Base-by-base conservation (phyloP, 2,888 invertebrate genomes). In the Lucinisca nassula region DNA sequence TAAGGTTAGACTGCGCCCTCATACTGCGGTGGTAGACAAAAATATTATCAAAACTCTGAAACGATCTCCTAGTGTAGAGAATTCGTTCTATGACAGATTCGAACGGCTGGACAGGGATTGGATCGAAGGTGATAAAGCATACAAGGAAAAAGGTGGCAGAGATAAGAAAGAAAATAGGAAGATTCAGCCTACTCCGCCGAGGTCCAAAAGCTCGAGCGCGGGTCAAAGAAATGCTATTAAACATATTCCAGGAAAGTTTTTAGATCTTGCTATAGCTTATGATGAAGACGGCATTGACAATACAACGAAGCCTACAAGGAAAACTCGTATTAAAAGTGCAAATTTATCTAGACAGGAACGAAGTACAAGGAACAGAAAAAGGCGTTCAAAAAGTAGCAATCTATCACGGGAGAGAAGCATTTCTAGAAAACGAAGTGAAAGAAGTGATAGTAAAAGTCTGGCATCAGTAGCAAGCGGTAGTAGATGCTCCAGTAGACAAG, bases 51-150 rank as follows among this genome's bases (percentile, higher is more conserved):
- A 83, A 38, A 79, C 89, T 10, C 30, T 85, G 51, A 17, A 58
- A 32, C 79, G 82, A 27, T 67, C 87, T 30, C 73, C 87, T 3
- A 77, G 83, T 76, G 89, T 90, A 0, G 89, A 90, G 27, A 74
- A 75, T 78, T 90, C 89, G 2, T 90, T 78, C 38, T 90, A 90
- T 72, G 83, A 90, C 35, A 80, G 58, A 51, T 87, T 90, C 72
- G 87, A 90, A 80, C 61, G 89, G 75, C 51, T 90, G 0, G 89
- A 90, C 51, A 87, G 89, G 61, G 89, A 87, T 38, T 73, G 40
- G 21, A 40, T 83, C 6, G 81, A 81, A 10, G 85, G 85, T 2
- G 89, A 90, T 32, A 79, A 74, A 8, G 87, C 83, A 17, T 78
- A 67, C 73, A 90, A 87, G 75, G 89, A 90, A 37, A 90, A 83